Base-by-base conservation (phyloP, 2,888 invertebrate species). In the Muschampia plurimacula region DNA sequence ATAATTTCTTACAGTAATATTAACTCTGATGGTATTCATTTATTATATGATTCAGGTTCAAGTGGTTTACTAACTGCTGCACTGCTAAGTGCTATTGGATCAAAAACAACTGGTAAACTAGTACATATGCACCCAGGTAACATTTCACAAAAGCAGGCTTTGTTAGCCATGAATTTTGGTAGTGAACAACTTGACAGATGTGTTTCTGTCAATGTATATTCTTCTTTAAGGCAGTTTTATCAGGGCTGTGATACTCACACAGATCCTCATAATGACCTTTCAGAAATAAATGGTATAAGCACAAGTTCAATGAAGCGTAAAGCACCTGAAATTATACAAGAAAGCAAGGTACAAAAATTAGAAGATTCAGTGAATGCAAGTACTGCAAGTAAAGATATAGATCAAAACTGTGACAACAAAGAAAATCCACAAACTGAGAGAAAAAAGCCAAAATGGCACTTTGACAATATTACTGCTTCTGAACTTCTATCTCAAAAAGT, bases 31-130 rank as follows among this genome's bases (percentile, higher is more conserved):
- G 97, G 97, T 0, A 96, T 95, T 77, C 97, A 97, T 87, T 90
- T 98, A 72, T 88, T 99, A 1, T 98, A 98, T 85, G 99, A 99
- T 84, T 97, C 98, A 70, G 98, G 98, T 0, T 97, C 97, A 46
- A 96, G 96, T 82, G 99, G 99, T 0, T 92, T 99, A 62, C 86
- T 98, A 41, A 95, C 97, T 6, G 98, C 98, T 0, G 96, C 97
- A 2, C 95, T 99, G 81, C 86, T 99, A 62, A 97, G 98, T 86
- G 96, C 96, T 69, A 96, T 98, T 72, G 96, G 97, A 1, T 95
- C 92, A 0, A 89, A 95, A 49, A 96, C 96, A 0, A 87, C 86
- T 65, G 97, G 97, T 0, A 95, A 93, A 79, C 83, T 98, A 22
- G 90, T 98, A 66, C 97, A 98, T 79, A 95, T 97, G 90, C 97